Evolutionary conservation across 2,113 vertebrate species (phyloP), one percentile per base, ranked within the genome.

Genomic region (Cinclus mexicanus): DNA sequence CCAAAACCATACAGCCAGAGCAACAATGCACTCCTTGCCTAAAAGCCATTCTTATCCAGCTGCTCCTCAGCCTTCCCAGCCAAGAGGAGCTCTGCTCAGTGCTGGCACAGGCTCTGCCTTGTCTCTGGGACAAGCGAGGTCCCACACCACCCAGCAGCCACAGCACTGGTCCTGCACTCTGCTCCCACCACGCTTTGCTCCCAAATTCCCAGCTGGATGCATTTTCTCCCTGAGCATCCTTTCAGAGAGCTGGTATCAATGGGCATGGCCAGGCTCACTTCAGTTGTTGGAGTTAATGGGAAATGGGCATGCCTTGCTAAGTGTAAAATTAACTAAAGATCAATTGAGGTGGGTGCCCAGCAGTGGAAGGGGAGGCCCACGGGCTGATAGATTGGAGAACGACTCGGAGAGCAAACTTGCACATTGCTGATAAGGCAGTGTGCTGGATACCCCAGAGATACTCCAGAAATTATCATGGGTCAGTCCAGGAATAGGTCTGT

Each of bases 101-200:
- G 24, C 46, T 55, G 61, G 35, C 39, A 53, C 39, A 33, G 64
- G 21, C 41, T 60, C 26, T 71, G 63, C 37, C 59, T n/a, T 8
- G 0, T 33, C 26, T 41, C 33, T 24, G 28, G 65, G 20, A 23
- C 28, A 37, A 24, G 7, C 2, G 5, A 16, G 10, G 42, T 22
- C 39, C 49, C 83, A 12, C 6, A 5, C 11, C 78, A 59, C 31
- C 39, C 69, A 31, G 55, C 17, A 59, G 71, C 53, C 37, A 21
- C 61, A 37, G 17, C 37, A 39, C 50, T 0, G 0, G 1, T 42
- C 61, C 65, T 22, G 6, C 1, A 1, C 52, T 60, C 2, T 0
- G n/a, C 35, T 67, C 23, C 70, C 37, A 26, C 87, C n/a, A 4
- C 0, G 0, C 44, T 49, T 46, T 25, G 8, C 55, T 89, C 60